Conservation (phyloP, 2,888 invertebrate genomes). For the Prostheceraeus crozeri region DNA sequence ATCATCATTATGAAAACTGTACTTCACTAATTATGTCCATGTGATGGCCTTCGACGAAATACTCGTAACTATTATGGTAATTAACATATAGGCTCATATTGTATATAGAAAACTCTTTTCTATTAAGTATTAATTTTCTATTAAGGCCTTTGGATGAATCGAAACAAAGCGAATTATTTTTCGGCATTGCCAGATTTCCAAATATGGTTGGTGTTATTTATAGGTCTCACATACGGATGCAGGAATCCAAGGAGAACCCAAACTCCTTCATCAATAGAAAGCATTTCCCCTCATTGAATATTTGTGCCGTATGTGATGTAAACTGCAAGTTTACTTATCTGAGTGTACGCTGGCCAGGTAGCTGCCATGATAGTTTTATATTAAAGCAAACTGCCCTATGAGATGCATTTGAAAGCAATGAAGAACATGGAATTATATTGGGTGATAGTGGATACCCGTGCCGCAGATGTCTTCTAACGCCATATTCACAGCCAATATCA, state of each 20-base stretch:
- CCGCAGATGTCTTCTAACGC: constrained; percentile 35
- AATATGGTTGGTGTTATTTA: no score
- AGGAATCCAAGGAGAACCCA: constrained; percentile 38
- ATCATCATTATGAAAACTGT: no score
- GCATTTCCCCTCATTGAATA: constrained; percentile 42
- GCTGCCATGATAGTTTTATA: constrained; percentile 43
- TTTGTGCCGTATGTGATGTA: constrained; percentile 41
- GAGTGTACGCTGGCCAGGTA: constrained; percentile 42
- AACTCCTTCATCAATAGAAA: constrained; percentile 41
- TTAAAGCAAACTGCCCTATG: constrained; percentile 35
- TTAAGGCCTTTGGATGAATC: no score
- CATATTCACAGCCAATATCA: constrained; percentile 20
- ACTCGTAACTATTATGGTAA: no score
- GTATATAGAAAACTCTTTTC: no score
- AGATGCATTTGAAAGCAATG: constrained; percentile 38
- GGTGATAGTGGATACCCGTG: constrained; percentile 40
- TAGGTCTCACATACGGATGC: constrained; percentile 42
- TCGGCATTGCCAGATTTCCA: no score
- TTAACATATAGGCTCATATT: no score
- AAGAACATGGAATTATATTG: constrained; percentile 32
- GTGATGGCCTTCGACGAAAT: no score
- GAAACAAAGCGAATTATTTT: no score
- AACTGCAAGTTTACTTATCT: constrained; percentile 39
- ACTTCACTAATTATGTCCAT: no score
- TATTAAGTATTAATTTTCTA: no score